Base-by-base conservation (phyloP, 2,888 invertebrate genomes). In the Drosophila fulvimacula region DNA sequence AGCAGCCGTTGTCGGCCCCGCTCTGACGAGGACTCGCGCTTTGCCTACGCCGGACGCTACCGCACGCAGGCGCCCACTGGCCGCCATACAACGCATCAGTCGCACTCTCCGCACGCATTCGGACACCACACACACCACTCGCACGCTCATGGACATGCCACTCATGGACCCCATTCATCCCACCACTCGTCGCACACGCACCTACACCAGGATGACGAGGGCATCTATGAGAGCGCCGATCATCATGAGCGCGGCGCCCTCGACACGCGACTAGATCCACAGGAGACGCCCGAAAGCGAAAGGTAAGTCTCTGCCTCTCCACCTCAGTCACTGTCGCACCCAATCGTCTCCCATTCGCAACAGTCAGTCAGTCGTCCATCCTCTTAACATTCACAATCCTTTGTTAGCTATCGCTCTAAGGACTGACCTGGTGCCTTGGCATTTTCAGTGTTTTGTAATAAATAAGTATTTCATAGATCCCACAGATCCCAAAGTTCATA, bases 251-350 rank as follows among this genome's bases (percentile, higher is more conserved):
- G 95, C 91, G 85, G 86, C 44, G 94, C 94, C 89, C 93, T 93
- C 88, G 95, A 95, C 93, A 94, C 95, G 91, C 87, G 90, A 62
- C 85, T 91, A 59, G 95, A 94, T 66, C 94, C 95, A 67, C 93
- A 96, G 76, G 96, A 97, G 93, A 96, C 96, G 78, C 96, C 96
- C 84, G 97, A 97, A 93, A 96, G 96, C 93, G 97, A 96, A 94
- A 97, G 97, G 97, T 97, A 94, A 94, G 94, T 91, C 59, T 64
- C 61, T 44, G 41, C 30, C 64, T 38, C 44, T 62, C 41, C 53
- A 24, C 52, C 79, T 64, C 48, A 62, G 11, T 51, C 19, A 60
- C 19, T 53, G 27, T 53, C 34, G 46, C 66, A 32, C 30, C 63
- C 66, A 68, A 21, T 55, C 66, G 66, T 34, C 69, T 60, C 42